Evolutionary conservation across 2,113 vertebrate genomes (phyloP).

Genomic region (Dicerorhinus sumatrensis): DNA sequence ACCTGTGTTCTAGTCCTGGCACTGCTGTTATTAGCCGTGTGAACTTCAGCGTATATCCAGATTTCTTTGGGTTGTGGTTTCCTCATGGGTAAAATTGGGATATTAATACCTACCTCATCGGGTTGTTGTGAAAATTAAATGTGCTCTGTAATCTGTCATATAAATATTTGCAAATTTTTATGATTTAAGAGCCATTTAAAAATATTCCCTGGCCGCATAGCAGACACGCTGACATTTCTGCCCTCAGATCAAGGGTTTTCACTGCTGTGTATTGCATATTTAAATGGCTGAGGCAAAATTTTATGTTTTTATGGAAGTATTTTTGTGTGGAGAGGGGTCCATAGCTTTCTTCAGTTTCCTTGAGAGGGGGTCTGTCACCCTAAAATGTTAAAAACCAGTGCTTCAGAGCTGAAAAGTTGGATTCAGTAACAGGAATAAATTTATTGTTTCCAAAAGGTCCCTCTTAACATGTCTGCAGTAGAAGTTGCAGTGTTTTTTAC

Average conservation of each 20-base stretch:
- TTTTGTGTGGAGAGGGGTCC: neutral
- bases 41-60: neutral
- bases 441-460: neutral
- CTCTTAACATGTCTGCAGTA: neutral
- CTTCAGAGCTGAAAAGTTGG: neutral
- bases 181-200: neutral
- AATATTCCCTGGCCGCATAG: neutral
- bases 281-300: neutral
- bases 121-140: constrained; percentile 46
- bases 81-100: neutral
- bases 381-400: neutral
- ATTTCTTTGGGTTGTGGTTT: constrained; percentile 1
- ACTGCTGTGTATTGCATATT: neutral
- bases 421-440: neutral
- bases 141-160: neutral
- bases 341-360: neutral
- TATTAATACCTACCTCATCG: neutral
- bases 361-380: neutral
- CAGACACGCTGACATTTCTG: neutral
- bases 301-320: neutral
- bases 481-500: neutral
- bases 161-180: neutral
- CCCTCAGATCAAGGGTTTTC: neutral
- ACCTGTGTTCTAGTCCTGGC: neutral
- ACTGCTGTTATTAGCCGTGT: neutral